Base-by-base conservation (phyloP, 2,888 invertebrate species). In the Epicampocera succincta region DNA sequence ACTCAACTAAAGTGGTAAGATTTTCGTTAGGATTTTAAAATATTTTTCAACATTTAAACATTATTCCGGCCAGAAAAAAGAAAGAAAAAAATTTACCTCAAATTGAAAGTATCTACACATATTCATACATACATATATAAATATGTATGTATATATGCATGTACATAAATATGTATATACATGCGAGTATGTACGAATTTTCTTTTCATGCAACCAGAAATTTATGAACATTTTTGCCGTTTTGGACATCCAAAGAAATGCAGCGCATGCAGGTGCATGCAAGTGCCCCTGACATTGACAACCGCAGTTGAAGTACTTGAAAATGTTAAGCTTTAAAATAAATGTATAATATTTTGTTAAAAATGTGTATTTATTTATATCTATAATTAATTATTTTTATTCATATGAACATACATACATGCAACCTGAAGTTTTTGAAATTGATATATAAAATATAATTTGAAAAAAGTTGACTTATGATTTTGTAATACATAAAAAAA, bases 191-290 rank as follows among this genome's bases (percentile, higher is more conserved):
- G 38, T 17, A 13, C 3, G 44, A 69, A 56, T 52, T 54, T 63
- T 46, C 44, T 65, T 65, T 74, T 46, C 46, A 56, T 48, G 40
- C 66, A 50, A 40, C 17, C 58, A 56, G n/a, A 15, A 63, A 52
- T 38, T 46, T 25, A 11, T 48, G 21, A 40, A 38, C n/a, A 48
- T 19, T 71, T 54, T 65, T 75, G 8, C 19, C 42, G 25, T 40
- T 42, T 29, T 44, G 58, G 46, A 46, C 60, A 56, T 73, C 12
- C 6, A 66, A 73, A 79, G 72, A 73, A 79, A 73, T 66, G 66
- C 61, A 13, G 50, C 29, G 33, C 9, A 6, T 33, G 38, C 48
- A 25, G 46, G 29, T 46, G 3, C 5, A 25, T 2, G 25, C 6
- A 25, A 9, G 29, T 9, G 52, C 38, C 52, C 65, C 52, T 73